phyloP scores from a whole-genome alignment of 2,888 invertebrate species.

The Cephus rjabovi region DNA sequence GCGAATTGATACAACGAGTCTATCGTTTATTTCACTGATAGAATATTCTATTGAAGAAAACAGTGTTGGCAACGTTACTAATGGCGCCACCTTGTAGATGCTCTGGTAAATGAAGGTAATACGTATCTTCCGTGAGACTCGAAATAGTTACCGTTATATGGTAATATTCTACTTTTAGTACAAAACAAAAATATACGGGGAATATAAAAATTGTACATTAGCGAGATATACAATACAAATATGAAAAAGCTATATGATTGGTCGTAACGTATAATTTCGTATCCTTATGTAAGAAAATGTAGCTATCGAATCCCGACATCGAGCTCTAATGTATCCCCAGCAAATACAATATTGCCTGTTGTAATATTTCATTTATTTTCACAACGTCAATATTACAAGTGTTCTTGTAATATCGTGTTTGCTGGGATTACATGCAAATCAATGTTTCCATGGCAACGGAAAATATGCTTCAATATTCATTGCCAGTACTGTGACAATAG shows the following conservation, averaged over 20 bases:
- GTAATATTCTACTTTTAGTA: neutral
- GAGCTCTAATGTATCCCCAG: neutral
- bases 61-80: neutral
- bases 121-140: neutral
- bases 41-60: neutral
- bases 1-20: neutral
- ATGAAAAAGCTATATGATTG: neutral
- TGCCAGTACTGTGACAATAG: neutral
- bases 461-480: neutral
- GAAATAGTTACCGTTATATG: neutral
- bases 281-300: neutral
- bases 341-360: neutral
- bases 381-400: neutral
- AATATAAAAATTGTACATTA: neutral
- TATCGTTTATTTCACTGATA: neutral
- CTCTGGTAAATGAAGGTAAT: neutral
- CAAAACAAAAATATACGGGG: neutral
- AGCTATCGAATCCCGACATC: neutral
- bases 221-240: neutral
- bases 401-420: neutral
- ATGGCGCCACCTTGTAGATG: neutral
- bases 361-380: neutral
- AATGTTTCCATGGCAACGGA: neutral
- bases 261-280: neutral
- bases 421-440: neutral